Evolutionary conservation across 2,888 invertebrate species (phyloP).

Genomic region (Oligia strigilis): DNA sequence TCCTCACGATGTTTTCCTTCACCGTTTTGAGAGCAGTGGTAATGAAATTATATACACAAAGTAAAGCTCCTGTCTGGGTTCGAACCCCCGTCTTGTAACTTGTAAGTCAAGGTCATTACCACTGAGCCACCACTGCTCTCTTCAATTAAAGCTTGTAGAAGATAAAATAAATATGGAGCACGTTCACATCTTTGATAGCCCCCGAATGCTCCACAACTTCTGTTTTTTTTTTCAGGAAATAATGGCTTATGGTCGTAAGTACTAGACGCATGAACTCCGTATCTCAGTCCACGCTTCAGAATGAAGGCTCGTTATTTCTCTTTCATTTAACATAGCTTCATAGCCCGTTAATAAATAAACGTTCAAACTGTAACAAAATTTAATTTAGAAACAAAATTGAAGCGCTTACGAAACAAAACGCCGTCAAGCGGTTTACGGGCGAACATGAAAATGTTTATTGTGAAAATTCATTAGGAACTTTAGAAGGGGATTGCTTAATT

Average conservation of each 20-base stretch:
- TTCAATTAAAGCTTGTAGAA: too few relatives aligned
- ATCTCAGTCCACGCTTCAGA: not conserved
- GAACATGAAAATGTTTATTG: constrained; percentile 74
- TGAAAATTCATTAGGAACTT: constrained; percentile 88
- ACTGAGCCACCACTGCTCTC: too few relatives aligned
- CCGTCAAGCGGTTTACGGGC: constrained; percentile 68
- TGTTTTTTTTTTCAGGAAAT: not conserved
- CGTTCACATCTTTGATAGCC: not conserved
- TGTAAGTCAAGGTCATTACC: too few relatives aligned
- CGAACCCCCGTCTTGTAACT: too few relatives aligned
- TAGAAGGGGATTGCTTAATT: constrained; percentile 89
- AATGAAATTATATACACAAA: too few relatives aligned
- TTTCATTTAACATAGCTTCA: constrained; percentile 24
- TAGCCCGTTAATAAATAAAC: constrained; percentile 44
- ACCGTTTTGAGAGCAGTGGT: too few relatives aligned
- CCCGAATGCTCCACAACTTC: not conserved
- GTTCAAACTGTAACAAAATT: constrained; percentile 64
- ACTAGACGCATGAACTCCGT: not conserved
- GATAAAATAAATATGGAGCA: not conserved
- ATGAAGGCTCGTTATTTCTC: not conserved
- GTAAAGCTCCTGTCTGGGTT: too few relatives aligned
- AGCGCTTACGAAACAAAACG: constrained; percentile 71
- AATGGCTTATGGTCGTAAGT: not conserved
- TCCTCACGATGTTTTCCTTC: too few relatives aligned
- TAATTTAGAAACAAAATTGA: constrained; percentile 72